Conservation (phyloP, 2,888 invertebrate species). For the Caenorhabditis sp. region DNA sequence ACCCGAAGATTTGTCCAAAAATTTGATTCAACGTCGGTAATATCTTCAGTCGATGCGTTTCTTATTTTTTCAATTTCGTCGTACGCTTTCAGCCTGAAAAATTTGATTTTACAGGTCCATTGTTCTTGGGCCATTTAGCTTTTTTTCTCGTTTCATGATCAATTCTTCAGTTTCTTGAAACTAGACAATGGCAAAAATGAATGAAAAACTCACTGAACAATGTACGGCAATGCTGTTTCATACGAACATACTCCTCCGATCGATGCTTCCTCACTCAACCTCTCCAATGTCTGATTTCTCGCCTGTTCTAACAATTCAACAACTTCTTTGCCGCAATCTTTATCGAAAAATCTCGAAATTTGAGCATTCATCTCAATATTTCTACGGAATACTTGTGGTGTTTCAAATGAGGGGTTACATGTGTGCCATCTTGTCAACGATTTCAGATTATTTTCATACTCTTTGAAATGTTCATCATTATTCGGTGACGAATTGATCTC, state of each 20-base stretch:
- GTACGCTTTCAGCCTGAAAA: conserved; percentile 9
- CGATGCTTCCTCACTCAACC: conserved; percentile 12
- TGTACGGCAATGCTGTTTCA: conserved; percentile 26
- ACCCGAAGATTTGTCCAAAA: conserved; percentile 21
- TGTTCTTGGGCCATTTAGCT: too few relatives aligned
- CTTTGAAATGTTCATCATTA: background rate
- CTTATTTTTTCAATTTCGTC: conserved; percentile 20
- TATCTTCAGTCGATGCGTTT: conserved; percentile 5
- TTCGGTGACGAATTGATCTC: background rate
- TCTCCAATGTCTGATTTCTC: background rate
- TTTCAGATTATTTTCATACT: conserved; percentile 13
- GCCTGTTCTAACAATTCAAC: conserved; percentile 9
- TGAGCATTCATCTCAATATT: conserved; percentile 19
- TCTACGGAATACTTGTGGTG: conserved; percentile 20
- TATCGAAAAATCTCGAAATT: conserved; percentile 9
- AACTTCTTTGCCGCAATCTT: conserved; percentile 5
- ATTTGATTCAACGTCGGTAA: conserved; percentile 13
- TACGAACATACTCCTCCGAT: conserved; percentile 31
- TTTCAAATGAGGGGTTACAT: conserved; percentile 16
- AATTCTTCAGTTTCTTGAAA: too few relatives aligned
- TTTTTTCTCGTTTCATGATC: too few relatives aligned
- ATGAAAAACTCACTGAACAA: conserved; percentile 13
- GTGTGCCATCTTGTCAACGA: conserved; percentile 15
- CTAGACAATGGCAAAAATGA: too few relatives aligned
- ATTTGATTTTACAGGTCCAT: background rate